Evolutionary conservation across 1,140 invertebrate genomes (phyloP).

Genomic region (Solenopsis fugax): DNA sequence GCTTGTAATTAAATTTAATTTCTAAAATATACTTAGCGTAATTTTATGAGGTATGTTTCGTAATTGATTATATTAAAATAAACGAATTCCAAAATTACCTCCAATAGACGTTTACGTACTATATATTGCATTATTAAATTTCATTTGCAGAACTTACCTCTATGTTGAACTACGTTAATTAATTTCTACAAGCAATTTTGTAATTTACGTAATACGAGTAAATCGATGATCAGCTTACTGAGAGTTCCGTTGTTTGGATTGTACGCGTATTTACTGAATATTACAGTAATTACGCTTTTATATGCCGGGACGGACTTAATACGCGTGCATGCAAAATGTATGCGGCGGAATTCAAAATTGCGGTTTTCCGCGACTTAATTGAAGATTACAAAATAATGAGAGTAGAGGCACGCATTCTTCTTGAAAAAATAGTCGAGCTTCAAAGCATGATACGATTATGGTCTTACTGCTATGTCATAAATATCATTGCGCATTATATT

Average conservation of each 20-base stretch:
- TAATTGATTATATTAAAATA: conserved; percentile 23
- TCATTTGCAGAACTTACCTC: conserved; percentile 54
- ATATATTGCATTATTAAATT: conserved; percentile 61
- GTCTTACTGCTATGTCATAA: background rate
- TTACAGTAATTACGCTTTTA: conserved; percentile 62
- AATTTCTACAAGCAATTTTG: conserved; percentile 65
- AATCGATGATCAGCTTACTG: conserved; percentile 62
- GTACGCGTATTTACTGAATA: conserved; percentile 53
- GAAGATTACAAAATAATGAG: conserved; percentile 43
- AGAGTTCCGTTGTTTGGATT: conserved; percentile 53
- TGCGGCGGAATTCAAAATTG: conserved; percentile 51
- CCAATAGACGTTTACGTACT: conserved; percentile 21
- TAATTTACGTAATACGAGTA: conserved; percentile 57
- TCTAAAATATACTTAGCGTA: conserved; percentile 5
- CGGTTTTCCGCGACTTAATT: conserved; percentile 40
- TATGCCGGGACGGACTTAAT: conserved; percentile 56
- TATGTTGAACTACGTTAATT: conserved; percentile 56
- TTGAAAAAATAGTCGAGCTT: background rate
- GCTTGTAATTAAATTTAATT: conserved; percentile 27
- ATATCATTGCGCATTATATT: conserved; percentile 23
- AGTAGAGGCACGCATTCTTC: conserved; percentile 13
- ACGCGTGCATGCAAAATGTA: conserved; percentile 40
- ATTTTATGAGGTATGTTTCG: conserved; percentile 4
- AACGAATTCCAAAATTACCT: conserved; percentile 22
- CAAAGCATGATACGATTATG: conserved; percentile 2